phyloP scores from a whole-genome alignment of 2,797 vertebrate species.

The Capromys pilorides region DNA sequence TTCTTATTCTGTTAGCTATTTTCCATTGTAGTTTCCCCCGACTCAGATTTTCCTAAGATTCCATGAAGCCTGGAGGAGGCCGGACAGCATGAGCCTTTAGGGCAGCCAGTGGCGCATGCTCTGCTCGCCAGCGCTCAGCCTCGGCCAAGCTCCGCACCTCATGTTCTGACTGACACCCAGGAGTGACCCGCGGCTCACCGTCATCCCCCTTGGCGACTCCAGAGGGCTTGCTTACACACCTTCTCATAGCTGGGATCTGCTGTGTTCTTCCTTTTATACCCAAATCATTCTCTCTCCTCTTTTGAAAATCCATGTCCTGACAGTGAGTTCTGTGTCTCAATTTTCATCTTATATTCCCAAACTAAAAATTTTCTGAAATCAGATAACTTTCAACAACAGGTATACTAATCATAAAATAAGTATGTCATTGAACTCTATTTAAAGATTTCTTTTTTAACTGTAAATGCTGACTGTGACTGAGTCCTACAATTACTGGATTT shows the following conservation, averaged over 20 bases:
- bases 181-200: not conserved
- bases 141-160: not conserved
- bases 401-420: constrained; percentile 7
- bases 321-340: not conserved
- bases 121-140: not conserved
- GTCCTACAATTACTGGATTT: constrained; percentile 1
- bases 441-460: constrained; percentile 3
- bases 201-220: not conserved
- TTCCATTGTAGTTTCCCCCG: constrained; percentile 9
- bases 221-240: not conserved
- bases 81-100: not conserved
- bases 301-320: constrained; percentile 4
- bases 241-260: not conserved
- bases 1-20: constrained; percentile 38
- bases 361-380: not conserved
- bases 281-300: not conserved
- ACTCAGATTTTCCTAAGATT: constrained; percentile 16
- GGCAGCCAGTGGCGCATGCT: not conserved
- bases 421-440: constrained; percentile 9
- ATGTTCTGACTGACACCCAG: not conserved
- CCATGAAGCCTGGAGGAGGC: not conserved
- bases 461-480: not conserved
- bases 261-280: not conserved
- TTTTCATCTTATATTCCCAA: constrained; percentile 51
- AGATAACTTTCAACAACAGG: constrained; percentile 15